These are phyloP conservation scores for Tuta absoluta DNA, from an alignment of 2,888 invertebrate genomes.

Conservation along the genomic window DNA sequence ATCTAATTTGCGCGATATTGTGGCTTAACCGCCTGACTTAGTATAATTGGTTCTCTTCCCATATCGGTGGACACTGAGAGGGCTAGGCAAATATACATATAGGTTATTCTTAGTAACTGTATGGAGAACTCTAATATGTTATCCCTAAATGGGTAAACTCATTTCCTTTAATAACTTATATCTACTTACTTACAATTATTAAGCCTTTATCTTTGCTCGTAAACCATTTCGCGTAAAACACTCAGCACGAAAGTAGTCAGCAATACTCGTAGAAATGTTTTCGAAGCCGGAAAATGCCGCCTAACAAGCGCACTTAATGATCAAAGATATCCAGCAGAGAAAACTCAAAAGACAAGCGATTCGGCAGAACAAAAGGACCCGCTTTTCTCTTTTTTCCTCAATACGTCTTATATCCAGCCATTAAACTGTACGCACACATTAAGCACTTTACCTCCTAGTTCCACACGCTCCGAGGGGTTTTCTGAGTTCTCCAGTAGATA, in stretches of 20 bases:
- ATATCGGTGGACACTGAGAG: no score
- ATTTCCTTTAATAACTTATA: neutral
- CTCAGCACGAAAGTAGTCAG: slow-evolving; percentile 4
- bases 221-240: neutral
- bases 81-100: no score
- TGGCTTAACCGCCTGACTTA: no score
- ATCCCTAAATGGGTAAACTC: neutral
- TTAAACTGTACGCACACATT: slow-evolving; percentile 19
- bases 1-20: no score
- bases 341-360: slow-evolving; percentile 71
- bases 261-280: slow-evolving; percentile 38
- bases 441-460: neutral
- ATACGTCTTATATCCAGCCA: slow-evolving; percentile 34
- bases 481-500: no score
- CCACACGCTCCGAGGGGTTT: neutral
- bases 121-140: no score
- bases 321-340: slow-evolving; percentile 59
- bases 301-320: slow-evolving; percentile 72
- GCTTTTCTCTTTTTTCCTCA: slow-evolving; percentile 54
- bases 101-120: no score
- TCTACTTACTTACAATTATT: neutral
- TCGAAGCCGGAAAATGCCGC: slow-evolving; percentile 46
- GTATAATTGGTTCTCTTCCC: no score
- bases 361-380: slow-evolving; percentile 60
- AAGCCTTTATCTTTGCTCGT: neutral